Evolutionary conservation across 2,888 invertebrate genomes (phyloP), one percentile per base, ranked within the genome.

Genomic region (Drosophila conformis): DNA sequence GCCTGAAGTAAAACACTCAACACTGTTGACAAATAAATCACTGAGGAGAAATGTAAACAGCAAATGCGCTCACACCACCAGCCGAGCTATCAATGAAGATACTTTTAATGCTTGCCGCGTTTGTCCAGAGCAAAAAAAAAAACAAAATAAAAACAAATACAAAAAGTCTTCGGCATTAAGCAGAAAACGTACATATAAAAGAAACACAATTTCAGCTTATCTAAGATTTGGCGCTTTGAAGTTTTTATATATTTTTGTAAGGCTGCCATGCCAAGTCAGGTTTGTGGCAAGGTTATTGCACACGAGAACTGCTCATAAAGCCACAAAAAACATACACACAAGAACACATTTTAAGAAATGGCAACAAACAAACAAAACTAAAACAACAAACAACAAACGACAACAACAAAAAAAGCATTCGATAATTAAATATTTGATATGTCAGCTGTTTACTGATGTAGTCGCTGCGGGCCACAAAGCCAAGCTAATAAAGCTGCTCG

Each of bases 371-470:
- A 63, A 67, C 40, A 73, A 64, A 68, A 65, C n/a, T 1, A 38
- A 61, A 58, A 42, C 25, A 75, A 59, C 61, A 46, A 67, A 68
- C 61, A 62, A 42, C 21, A 1, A 21, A 4, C 13, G 21, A 35
- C 42, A 72, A 66, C 18, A 13, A n/a, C 21, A 7, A 46, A 4
- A 46, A 42, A 29, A 42, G 72, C 72, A 73, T 65, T 69, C 67
- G 76, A 75, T 83, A 86, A 80, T 89, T 89, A 89, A 86, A 83
- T 87, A 73, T 87, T 87, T 83, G 72, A 73, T 73, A 65, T 84
- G 75, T 82, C 82, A 84, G 79, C 76, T 78, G 82, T 67, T 76
- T 79, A 60, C 51, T 66, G 38, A 57, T 64, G 66, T 46, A 48
- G 71, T 70, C 80, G 70, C 75, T 54, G 51, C 40, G 69, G 63